Conservation (phyloP, 2,113 vertebrate genomes). For the Gyps fulvus region DNA sequence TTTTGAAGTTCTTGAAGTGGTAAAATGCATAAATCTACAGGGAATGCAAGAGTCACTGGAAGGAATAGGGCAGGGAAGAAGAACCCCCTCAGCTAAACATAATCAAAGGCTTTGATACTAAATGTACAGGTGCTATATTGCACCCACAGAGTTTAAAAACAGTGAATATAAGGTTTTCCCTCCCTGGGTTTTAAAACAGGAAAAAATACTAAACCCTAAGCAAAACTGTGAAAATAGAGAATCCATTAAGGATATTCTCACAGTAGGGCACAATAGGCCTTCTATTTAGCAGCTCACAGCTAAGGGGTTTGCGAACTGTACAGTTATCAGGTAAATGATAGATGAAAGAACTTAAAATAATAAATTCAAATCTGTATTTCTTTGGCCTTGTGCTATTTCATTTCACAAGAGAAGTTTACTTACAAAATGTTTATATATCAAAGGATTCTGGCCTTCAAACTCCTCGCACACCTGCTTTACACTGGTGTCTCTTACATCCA, state of each 20-base stretch:
- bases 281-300: conserved; percentile 4
- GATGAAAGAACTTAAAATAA: conserved; percentile 43
- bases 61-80: neutral
- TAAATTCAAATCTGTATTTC: conserved; percentile 4
- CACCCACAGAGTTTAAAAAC: conserved; percentile 29
- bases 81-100: conserved; percentile 15
- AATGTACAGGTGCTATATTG: conserved; percentile 4
- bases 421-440: neutral
- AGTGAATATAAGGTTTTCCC: conserved; percentile 2
- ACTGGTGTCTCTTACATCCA: neutral
- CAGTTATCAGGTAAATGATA: conserved; percentile 26
- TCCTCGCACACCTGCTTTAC: neutral
- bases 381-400: conserved; percentile 10
- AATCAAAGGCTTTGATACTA: conserved; percentile 34
- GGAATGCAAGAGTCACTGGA: neutral
- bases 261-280: neutral
- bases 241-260: conserved; percentile 55
- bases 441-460: neutral
- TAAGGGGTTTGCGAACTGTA: neutral
- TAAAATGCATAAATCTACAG: conserved; percentile 22
- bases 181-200: conserved; percentile 8
- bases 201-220: neutral
- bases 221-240: conserved; percentile 11
- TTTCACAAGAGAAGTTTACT: neutral
- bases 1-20: neutral